phyloP scores from a whole-genome alignment of 2,797 vertebrate species.

The Molossus alvarezi region DNA sequence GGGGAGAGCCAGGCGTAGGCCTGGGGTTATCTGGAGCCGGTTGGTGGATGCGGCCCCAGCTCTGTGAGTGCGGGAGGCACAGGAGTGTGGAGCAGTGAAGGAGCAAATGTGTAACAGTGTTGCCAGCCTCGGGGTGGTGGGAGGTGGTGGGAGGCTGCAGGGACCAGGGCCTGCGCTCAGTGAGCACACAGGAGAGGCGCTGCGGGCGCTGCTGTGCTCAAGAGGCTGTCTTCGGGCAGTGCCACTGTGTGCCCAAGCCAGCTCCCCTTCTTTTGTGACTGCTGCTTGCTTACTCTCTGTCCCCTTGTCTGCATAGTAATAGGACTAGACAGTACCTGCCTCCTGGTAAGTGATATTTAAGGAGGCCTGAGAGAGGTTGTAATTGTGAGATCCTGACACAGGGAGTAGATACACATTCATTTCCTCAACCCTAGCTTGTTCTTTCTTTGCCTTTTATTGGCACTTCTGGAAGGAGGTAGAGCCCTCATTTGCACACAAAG shows the following conservation, averaged over 20 bases:
- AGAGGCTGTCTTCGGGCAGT: background rate
- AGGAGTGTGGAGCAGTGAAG: background rate
- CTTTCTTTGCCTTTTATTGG: constrained; percentile 2
- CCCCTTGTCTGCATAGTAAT: background rate
- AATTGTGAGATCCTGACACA: background rate
- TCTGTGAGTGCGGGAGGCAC: background rate
- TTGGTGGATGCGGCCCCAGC: background rate
- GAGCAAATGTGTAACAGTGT: background rate
- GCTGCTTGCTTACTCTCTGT: background rate
- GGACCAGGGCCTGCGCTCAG: no score
- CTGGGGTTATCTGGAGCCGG: background rate
- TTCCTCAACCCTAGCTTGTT: background rate
- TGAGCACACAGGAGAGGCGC: no score
- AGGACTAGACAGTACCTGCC: background rate
- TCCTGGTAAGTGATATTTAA: background rate
- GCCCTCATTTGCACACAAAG: background rate
- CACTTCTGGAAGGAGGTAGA: constrained; percentile 44
- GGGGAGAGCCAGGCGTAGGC: background rate
- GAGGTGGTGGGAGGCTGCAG: background rate
- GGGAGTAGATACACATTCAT: background rate
- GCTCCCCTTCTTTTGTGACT: background rate
- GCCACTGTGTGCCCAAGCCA: background rate
- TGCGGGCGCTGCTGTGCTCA: background rate
- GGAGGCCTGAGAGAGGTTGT: background rate
- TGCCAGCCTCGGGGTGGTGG: background rate